phyloP scores from a whole-genome alignment of 2,113 vertebrate genomes.

The Xiphias gladius region DNA sequence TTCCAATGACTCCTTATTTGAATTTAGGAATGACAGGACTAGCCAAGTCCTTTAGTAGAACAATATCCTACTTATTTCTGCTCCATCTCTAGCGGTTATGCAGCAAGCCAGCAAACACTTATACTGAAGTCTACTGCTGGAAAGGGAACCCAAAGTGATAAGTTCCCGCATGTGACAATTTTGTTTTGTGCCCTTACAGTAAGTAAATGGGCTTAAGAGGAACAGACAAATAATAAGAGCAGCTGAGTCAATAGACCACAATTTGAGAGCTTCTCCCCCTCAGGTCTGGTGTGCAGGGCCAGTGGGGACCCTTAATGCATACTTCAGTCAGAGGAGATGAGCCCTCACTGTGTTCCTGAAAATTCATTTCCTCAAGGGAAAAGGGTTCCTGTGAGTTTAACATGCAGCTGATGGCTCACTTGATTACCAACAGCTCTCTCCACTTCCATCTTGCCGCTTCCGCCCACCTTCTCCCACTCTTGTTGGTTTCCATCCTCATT shows the following conservation, averaged over 20 bases:
- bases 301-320: slow-evolving; percentile 28
- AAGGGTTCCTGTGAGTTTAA: slow-evolving; percentile 56
- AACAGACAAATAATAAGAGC: slow-evolving; percentile 21
- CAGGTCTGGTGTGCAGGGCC: slow-evolving; percentile 19
- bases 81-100: background rate
- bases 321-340: slow-evolving; percentile 49
- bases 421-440: slow-evolving; percentile 68
- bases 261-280: slow-evolving; percentile 22
- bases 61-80: background rate
- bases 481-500: slow-evolving; percentile 52
- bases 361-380: slow-evolving; percentile 67
- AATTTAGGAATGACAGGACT: background rate
- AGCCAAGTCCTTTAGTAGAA: background rate
- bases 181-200: background rate
- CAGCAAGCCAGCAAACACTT: background rate
- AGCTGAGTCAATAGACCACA: slow-evolving; percentile 35
- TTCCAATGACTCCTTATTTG: background rate
- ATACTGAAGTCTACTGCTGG: background rate
- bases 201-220: slow-evolving; percentile 1
- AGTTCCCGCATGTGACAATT: background rate
- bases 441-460: slow-evolving; percentile 49
- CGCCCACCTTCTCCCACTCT: slow-evolving; percentile 30
- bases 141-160: background rate
- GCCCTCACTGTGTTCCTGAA: slow-evolving; percentile 62
- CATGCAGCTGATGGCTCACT: slow-evolving; percentile 71